These are phyloP conservation scores for Knipowitschia caucasica DNA, from an alignment of 2,797 vertebrate species.

Conservation along the genomic window DNA sequence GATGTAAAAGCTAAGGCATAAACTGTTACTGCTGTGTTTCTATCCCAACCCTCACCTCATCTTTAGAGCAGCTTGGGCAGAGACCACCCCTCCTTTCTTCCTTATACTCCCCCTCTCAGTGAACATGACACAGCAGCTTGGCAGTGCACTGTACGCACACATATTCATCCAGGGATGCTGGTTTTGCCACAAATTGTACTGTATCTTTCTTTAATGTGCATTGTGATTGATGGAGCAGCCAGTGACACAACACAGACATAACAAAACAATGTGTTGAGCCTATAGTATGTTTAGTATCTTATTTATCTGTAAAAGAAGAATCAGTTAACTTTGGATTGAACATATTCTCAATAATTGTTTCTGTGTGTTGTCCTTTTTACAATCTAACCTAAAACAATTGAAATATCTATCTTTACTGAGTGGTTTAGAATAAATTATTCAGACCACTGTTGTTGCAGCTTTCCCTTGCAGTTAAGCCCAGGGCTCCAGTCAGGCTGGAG, in stretches of 20 bases:
- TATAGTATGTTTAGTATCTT: too few relatives aligned
- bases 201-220: neutral
- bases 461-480: conserved; percentile 33
- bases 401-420: neutral
- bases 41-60: conserved; percentile 29
- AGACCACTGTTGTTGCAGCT: neutral
- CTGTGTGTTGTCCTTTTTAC: neutral
- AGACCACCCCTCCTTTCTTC: conserved; percentile 50
- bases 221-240: neutral
- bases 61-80: conserved; percentile 29
- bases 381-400: neutral
- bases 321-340: too few relatives aligned
- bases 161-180: conserved; percentile 4
- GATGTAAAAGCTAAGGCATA: too few relatives aligned
- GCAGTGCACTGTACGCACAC: conserved; percentile 34
- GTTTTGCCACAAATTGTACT: neutral
- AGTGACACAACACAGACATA: neutral
- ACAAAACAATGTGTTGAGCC: neutral
- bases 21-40: conserved; percentile 4
- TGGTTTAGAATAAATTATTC: neutral
- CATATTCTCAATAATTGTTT: neutral
- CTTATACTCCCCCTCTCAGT: conserved; percentile 33
- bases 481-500: conserved; percentile 44
- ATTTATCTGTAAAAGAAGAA: neutral
- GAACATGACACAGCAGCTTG: conserved; percentile 75